phyloP scores from a whole-genome alignment of 2,113 vertebrate species.

The Oostethus manadensis region DNA sequence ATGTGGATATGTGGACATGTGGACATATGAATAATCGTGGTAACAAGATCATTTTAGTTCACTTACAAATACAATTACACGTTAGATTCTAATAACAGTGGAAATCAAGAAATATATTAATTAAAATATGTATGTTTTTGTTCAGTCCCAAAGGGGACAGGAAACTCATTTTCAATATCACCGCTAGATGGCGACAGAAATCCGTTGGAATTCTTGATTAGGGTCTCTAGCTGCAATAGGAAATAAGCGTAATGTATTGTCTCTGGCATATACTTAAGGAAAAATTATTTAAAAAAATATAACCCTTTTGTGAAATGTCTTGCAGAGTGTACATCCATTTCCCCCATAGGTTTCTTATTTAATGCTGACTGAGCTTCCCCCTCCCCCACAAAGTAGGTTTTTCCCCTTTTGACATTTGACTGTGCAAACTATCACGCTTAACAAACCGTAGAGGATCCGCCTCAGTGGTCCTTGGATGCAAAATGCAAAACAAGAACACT shows the following conservation, averaged over 20 bases:
- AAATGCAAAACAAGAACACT: conserved; percentile 44
- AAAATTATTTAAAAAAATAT: background rate
- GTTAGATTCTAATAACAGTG: too few relatives aligned
- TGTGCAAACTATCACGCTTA: conserved; percentile 38
- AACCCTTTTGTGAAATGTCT: background rate
- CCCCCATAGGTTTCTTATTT: conserved; percentile 32
- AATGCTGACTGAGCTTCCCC: conserved; percentile 9
- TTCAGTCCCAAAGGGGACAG: background rate
- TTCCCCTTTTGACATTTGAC: conserved; percentile 42
- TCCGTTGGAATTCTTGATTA: background rate
- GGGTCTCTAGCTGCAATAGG: background rate
- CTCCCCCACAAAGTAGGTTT: conserved; percentile 47
- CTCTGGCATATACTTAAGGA: background rate
- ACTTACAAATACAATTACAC: too few relatives aligned
- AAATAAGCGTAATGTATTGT: background rate
- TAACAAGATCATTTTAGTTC: too few relatives aligned
- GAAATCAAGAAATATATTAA: too few relatives aligned
- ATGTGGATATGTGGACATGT: too few relatives aligned
- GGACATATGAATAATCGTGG: too few relatives aligned
- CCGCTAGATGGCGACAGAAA: conserved; percentile 58
- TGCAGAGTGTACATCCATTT: conserved; percentile 20
- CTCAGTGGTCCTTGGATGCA: conserved; percentile 20
- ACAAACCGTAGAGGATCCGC: conserved; percentile 40
- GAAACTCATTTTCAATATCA: background rate
- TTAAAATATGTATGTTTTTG: background rate